Evolutionary conservation across 2,113 vertebrate species (phyloP), one percentile per base, ranked within the genome.

Genomic region (Thymallus thymallus): DNA sequence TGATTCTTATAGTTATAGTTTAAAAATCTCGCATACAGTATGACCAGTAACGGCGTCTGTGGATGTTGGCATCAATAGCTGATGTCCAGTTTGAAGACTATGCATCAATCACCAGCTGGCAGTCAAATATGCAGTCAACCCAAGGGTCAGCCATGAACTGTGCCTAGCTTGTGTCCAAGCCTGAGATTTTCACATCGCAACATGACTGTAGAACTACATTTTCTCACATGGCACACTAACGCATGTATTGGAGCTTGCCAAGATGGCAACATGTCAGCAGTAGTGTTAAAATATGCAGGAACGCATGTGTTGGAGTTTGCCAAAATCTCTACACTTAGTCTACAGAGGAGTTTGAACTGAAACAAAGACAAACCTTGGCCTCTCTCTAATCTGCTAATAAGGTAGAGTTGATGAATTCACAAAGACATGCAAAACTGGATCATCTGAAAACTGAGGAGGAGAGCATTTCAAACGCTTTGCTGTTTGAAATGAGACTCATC

Each of bases 291-390:
- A 78, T 84, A 85, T 84, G 76, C 68, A 51, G 84, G 89, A 90
- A 87, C 77, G 81, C 79, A 87, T 88, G 88, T 87, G 87, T 84
- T 82, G 72, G 65, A 83, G 80, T 75, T 48, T 79, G 89, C 87
- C 84, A 85, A 82, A 77, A 84, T 41, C 7, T 41, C 9, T 41
- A 41, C 35, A 41, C 9, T 10, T 26, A 26, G 26, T 26, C 26
- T 26, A 26, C 26, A 26, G 26, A 26, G 78, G 81, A 81, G 4
- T 83, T 86, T 73, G 45, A 75, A 87, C 80, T 86, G 85, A 76
- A 87, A 76, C 78, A 88, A 41, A 41, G 79, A 87, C 85, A 89
- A 87, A 90, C 85, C 86, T 80, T 89, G 90, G 86, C 86, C 70
- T 70, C 0, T 66, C 82, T 83, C 87, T 86, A 88, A 77, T 51